These are phyloP conservation scores for Tetragnatha montana DNA, from an alignment of 2,888 invertebrate genomes.

Conservation along the genomic window DNA sequence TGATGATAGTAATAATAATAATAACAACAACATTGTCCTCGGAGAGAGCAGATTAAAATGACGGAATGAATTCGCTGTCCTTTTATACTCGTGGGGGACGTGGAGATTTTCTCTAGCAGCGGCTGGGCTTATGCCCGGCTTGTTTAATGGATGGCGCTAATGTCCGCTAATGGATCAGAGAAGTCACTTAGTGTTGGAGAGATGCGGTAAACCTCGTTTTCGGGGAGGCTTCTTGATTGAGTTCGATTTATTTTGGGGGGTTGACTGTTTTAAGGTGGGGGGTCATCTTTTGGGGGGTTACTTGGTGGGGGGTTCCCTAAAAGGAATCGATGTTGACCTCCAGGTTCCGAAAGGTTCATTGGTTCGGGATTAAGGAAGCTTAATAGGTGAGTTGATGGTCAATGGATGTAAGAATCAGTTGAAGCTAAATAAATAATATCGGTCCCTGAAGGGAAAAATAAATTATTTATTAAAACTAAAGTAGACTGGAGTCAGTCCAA, in stretches of 20 bases:
- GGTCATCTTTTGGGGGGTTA: background rate
- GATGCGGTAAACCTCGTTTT: background rate
- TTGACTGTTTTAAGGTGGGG: background rate
- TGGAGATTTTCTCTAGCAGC: conserved; percentile 5
- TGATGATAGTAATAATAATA: conserved; percentile 3
- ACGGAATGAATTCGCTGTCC: conserved; percentile 22
- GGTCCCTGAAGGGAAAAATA: too few relatives aligned
- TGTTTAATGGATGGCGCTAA: conserved; percentile 28
- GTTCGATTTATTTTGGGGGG: background rate
- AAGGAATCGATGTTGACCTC: too few relatives aligned
- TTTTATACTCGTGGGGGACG: conserved; percentile 6
- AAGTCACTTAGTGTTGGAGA: background rate
- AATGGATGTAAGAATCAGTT: too few relatives aligned
- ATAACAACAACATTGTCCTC: background rate
- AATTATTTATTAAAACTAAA: too few relatives aligned
- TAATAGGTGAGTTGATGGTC: too few relatives aligned
- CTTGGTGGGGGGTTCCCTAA: background rate
- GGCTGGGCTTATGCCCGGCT: background rate
- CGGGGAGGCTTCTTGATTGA: background rate
- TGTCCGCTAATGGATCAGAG: conserved; percentile 26
- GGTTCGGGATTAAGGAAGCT: too few relatives aligned
- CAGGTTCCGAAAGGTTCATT: too few relatives aligned
- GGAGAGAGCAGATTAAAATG: conserved; percentile 30
- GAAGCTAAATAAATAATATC: too few relatives aligned
- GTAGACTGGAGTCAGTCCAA: too few relatives aligned